Base-by-base conservation (phyloP, 2,888 invertebrate species). In the Trichogramma dendrolimi region DNA sequence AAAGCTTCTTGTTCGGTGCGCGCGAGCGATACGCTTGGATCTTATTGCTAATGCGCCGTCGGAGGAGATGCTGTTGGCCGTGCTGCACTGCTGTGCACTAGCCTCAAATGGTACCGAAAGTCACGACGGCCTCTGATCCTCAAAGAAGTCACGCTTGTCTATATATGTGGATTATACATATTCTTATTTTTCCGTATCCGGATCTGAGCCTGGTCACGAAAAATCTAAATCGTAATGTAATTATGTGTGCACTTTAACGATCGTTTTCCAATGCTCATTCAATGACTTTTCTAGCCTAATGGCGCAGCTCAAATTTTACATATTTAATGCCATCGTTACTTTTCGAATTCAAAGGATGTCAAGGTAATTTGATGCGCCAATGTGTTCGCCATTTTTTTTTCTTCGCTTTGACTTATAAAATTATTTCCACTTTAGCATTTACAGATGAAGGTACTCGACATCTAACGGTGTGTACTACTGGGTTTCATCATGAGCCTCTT, bases 161-260 rank as follows among this genome's bases (percentile, higher is more conserved):
- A 27, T 27, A 27, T 27, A 27, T 27, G 27, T 27, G 27, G 27
- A 27, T 27, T 27, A 27, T 27, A 27, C 27, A 27, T 27, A 62
- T 60, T 14, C 49, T n/a, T 52, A 54, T 46, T 58, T 65, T 65
- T 65, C 65, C 65, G 65, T 65, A 65, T 65, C 65, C 65, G 65
- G 65, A 65, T 63, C 60, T 59, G 44, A n/a, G n/a, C 46, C 51
- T 55, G 58, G 65, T 65, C 65, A 65, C 65, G 65, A 63, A 65
- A 65, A 65, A 65, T 65, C 63, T 63, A 65, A 65, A 65, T 65
- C 62, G 62, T 60, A 65, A 27, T 61, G 59, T 65, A 65, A 65
- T 65, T 65, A 60, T 65, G 55, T 62, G 58, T 58, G 61, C 52
- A 27, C 48, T 11, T 14, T 11, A 11, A 51, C 59, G 49, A 59